These are phyloP conservation scores for Acrocephalus scirpaceus DNA, from an alignment of 2,797 vertebrate genomes.

Conservation along the genomic window DNA sequence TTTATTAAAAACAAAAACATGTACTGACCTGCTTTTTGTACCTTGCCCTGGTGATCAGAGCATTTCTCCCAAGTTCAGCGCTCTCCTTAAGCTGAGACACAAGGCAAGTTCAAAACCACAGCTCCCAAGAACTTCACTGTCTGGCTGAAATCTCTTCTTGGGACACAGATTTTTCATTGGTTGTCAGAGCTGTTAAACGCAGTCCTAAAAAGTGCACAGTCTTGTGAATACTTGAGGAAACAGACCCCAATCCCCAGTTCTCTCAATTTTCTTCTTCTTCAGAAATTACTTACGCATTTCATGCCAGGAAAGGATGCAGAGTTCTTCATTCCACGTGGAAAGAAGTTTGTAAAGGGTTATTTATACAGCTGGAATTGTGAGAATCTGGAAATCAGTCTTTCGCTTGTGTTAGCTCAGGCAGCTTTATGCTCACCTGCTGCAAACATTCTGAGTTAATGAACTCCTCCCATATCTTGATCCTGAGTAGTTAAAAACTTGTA, in stretches of 20 bases:
- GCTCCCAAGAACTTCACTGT: neutral
- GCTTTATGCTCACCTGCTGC: conserved; percentile 25
- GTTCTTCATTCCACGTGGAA: neutral
- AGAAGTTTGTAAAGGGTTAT: conserved; percentile 35
- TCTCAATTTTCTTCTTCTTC: neutral
- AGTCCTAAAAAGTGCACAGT: neutral
- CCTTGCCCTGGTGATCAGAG: neutral
- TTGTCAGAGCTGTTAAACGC: neutral
- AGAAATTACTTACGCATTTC: neutral
- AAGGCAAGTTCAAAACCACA: neutral
- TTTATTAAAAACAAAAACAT: neutral
- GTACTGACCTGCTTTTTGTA: neutral
- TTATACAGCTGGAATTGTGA: conserved; percentile 35
- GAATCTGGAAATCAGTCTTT: conserved; percentile 24
- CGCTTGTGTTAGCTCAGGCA: neutral
- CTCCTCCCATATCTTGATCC: conserved; percentile 26
- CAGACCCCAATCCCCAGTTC: neutral
- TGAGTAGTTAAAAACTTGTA: conserved; percentile 21
- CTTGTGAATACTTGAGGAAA: neutral
- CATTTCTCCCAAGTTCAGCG: neutral
- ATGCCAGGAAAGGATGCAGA: neutral
- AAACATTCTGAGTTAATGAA: conserved; percentile 32
- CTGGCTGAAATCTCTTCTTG: neutral
- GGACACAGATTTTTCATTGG: neutral
- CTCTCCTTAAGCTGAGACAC: neutral